These are phyloP conservation scores for Pomatostomus ruficeps DNA, from an alignment of 2,113 vertebrate species.

Conservation along the genomic window DNA sequence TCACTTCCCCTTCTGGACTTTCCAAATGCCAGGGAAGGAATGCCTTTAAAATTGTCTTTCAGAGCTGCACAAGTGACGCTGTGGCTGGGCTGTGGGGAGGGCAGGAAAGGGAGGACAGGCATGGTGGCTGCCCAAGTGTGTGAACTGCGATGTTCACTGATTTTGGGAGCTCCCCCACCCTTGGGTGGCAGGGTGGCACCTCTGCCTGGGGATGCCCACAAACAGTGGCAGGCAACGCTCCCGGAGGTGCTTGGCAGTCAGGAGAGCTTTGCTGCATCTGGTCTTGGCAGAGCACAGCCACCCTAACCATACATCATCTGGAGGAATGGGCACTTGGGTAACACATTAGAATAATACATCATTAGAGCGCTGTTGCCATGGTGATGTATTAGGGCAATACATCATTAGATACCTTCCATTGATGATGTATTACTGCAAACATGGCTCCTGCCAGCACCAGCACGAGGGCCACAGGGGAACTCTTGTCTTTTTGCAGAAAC, in stretches of 20 bases:
- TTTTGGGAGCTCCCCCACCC: not conserved
- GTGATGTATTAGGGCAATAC: slow-evolving; percentile 75
- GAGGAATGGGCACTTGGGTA: slow-evolving; percentile 45
- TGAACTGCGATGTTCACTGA: fast-evolving
- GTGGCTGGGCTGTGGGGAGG: not conserved
- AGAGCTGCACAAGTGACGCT: not conserved
- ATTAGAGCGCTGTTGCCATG: slow-evolving; percentile 76
- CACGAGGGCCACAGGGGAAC: not conserved
- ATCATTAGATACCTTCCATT: slow-evolving; percentile 70
- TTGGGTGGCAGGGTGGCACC: fast-evolving
- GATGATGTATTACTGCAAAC: slow-evolving; percentile 67
- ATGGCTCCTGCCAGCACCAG: slow-evolving; percentile 47
- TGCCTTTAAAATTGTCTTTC: not conserved
- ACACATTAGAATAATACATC: slow-evolving; percentile 74
- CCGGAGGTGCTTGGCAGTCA: not conserved
- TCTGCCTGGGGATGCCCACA: not conserved
- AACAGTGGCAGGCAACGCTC: not conserved
- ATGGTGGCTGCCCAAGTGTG: not conserved
- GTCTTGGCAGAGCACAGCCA: slow-evolving; percentile 33
- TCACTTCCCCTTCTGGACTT: slow-evolving; percentile 11
- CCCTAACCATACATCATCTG: slow-evolving; percentile 69
- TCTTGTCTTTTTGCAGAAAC: not conserved
- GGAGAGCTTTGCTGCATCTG: not conserved
- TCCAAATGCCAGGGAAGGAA: not conserved
- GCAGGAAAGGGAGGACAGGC: not conserved